phyloP scores from a whole-genome alignment of 2,888 invertebrate species.

The Melieria picta region DNA sequence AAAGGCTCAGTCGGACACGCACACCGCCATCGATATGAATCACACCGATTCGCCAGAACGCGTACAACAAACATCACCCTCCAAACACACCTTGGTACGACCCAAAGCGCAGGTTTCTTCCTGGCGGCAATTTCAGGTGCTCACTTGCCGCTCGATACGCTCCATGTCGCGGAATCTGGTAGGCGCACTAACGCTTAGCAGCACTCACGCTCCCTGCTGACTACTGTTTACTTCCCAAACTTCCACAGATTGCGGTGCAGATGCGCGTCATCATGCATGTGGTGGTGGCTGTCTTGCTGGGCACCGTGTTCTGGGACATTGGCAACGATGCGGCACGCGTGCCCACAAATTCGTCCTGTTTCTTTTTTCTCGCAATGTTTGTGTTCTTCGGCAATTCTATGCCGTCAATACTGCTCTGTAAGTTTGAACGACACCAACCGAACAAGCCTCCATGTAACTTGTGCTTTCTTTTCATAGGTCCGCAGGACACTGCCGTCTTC shows the following conservation, averaged over 20 bases:
- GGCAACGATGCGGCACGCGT: constrained; percentile 84
- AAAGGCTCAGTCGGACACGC: constrained; percentile 25
- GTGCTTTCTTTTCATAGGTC: constrained; percentile 69
- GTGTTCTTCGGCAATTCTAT: constrained; percentile 93
- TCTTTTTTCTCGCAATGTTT: constrained; percentile 91
- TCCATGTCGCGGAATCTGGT: constrained; percentile 65
- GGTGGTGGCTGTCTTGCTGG: constrained; percentile 82
- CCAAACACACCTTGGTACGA: constrained; percentile 38
- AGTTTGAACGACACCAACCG: constrained; percentile 64
- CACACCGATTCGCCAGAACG: constrained; percentile 16
- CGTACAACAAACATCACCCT: constrained; percentile 2
- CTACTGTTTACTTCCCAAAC: not conserved
- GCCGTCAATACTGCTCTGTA: constrained; percentile 87
- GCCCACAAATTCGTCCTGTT: constrained; percentile 84
- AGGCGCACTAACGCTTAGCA: constrained; percentile 42
- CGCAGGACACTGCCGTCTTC: constrained; percentile 81
- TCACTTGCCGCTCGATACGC: constrained; percentile 67
- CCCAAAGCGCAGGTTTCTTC: constrained; percentile 57
- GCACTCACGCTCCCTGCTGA: not conserved
- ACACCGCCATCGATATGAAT: constrained; percentile 38
- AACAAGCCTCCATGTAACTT: not conserved
- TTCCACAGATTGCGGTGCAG: constrained; percentile 64
- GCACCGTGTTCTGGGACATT: constrained; percentile 83
- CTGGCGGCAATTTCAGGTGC: constrained; percentile 66
- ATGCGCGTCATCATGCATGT: constrained; percentile 81